A percentile compares a stretch with the other conserved stretches of the same genome.
phyloP scores from a whole-genome alignment of 2,888 invertebrate species.

The Eulithis prunata region DNA sequence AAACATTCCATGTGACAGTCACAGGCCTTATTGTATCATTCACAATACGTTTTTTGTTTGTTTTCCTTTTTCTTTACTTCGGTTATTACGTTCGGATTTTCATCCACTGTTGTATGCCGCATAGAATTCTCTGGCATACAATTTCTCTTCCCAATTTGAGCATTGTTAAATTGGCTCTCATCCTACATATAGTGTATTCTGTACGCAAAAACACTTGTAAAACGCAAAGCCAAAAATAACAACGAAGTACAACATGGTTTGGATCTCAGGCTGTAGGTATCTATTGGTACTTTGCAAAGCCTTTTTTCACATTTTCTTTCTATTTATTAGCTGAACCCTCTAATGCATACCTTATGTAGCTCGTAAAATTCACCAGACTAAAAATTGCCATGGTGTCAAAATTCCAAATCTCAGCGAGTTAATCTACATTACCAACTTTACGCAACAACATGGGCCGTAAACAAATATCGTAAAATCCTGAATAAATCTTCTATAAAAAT shows the following conservation, averaged over 20 bases:
- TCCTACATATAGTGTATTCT: conserved; percentile 5
- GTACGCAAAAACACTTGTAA: background rate
- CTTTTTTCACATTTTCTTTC: background rate
- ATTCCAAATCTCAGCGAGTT: conserved; percentile 32
- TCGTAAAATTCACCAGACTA: conserved; percentile 32
- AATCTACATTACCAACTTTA: conserved; percentile 35
- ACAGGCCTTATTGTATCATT: conserved; percentile 55
- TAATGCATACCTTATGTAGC: conserved; percentile 41
- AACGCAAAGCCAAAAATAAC: background rate
- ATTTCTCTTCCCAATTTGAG: conserved; percentile 16
- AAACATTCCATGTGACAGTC: conserved; percentile 27
- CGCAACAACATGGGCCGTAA: conserved; percentile 32
- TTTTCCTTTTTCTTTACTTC: conserved; percentile 44
- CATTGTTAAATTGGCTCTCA: conserved; percentile 7
- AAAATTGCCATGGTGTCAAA: conserved; percentile 34
- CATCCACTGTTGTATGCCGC: conserved; percentile 33
- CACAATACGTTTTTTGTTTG: conserved; percentile 45
- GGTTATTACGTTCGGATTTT: conserved; percentile 46
- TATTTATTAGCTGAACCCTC: conserved; percentile 27
- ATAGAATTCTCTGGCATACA: conserved; percentile 13
- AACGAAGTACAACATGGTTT: background rate
- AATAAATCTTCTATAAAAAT: conserved; percentile 35
- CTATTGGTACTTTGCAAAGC: background rate
- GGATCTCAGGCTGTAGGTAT: background rate
- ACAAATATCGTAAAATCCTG: conserved; percentile 35